These are phyloP conservation scores for Drosophila heteroneura DNA, from an alignment of 2,888 invertebrate species.

Conservation along the genomic window DNA sequence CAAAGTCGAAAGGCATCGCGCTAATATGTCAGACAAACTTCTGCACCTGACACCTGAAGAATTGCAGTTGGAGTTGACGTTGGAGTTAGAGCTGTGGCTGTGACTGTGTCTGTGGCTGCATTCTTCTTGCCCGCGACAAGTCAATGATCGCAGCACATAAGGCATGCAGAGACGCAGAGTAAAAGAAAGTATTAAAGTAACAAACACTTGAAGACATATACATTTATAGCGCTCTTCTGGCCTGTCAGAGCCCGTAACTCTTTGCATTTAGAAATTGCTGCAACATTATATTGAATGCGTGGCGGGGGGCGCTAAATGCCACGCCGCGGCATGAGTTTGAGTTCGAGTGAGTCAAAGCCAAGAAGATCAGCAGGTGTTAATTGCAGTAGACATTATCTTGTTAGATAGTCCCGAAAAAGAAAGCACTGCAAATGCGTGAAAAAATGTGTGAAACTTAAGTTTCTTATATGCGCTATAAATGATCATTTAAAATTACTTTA, in stretches of 20 bases:
- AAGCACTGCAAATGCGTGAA: conserved; percentile 27
- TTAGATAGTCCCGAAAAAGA: conserved; percentile 27
- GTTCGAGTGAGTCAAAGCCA: conserved; percentile 16
- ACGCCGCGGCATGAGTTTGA: conserved; percentile 1
- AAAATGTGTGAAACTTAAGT: conserved; percentile 5
- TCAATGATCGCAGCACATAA: conserved; percentile 42
- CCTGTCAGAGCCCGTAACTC: not conserved
- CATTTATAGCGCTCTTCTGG: conserved; percentile 4
- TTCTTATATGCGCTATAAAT: not conserved
- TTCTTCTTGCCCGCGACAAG: conserved; percentile 17
- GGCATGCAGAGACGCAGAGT: conserved; percentile 23
- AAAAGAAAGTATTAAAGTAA: conserved; percentile 40
- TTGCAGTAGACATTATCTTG: conserved; percentile 28
- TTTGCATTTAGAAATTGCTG: conserved; percentile 7
- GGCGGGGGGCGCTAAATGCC: conserved; percentile 16
- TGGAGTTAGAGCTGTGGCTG: not conserved
- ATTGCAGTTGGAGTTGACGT: not conserved
- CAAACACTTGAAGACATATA: conserved; percentile 16
- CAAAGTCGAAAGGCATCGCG: conserved; percentile 16
- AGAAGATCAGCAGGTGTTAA: conserved; percentile 55
- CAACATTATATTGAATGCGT: conserved; percentile 26
- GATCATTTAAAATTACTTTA: not conserved
- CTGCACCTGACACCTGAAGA: conserved; percentile 48
- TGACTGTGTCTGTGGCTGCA: conserved; percentile 11
- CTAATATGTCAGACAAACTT: conserved; percentile 56